A percentile compares a stretch with the other conserved stretches of the same genome.
These are phyloP conservation scores for Porites australiensis DNA, from an alignment of 64 coral and sea anemone species.

Conservation along the genomic window DNA sequence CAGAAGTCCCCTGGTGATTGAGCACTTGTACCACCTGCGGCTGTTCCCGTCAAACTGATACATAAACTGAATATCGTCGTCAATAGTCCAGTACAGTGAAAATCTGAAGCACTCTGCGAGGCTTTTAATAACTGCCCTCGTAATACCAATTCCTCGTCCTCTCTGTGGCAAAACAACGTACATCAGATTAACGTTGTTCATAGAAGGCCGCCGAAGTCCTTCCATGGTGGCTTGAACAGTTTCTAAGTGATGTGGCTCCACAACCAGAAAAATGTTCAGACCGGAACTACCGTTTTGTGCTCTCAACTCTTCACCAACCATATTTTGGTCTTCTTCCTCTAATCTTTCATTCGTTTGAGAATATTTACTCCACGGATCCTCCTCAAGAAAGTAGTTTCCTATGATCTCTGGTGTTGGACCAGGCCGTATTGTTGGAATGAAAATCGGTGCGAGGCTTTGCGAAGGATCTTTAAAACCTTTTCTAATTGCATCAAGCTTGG, in stretches of 20 bases:
- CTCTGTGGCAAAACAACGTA: conserved; percentile 58
- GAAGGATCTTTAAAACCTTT: background rate
- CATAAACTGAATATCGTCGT: conserved; percentile 50
- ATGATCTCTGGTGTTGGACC: background rate
- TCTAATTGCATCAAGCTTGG: background rate
- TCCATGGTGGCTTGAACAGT: background rate
- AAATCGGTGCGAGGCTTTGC: conserved; percentile 23
- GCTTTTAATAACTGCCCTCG: conserved; percentile 48
- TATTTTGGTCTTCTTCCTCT: background rate
- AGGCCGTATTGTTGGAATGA: conserved; percentile 40
- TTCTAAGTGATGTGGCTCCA: conserved; percentile 33
- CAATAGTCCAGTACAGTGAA: conserved; percentile 47
- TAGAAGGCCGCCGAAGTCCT: background rate
- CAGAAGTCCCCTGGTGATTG: conserved; percentile 36
- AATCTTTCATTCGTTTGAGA: background rate
- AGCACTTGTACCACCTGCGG: conserved; percentile 30
- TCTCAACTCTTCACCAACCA: background rate
- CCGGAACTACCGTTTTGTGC: background rate
- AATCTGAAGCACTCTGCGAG: conserved; percentile 37
- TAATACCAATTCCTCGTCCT: conserved; percentile 50
- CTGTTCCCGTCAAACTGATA: conserved; percentile 30
- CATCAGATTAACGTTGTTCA: conserved; percentile 1
- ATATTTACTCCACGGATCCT: conserved; percentile 37
- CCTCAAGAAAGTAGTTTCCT: conserved; percentile 52
- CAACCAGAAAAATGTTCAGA: conserved; percentile 38